Evolutionary conservation across 2,888 invertebrate genomes (phyloP), one percentile per base, ranked within the genome.

Genomic region (Alsophila aescularia): DNA sequence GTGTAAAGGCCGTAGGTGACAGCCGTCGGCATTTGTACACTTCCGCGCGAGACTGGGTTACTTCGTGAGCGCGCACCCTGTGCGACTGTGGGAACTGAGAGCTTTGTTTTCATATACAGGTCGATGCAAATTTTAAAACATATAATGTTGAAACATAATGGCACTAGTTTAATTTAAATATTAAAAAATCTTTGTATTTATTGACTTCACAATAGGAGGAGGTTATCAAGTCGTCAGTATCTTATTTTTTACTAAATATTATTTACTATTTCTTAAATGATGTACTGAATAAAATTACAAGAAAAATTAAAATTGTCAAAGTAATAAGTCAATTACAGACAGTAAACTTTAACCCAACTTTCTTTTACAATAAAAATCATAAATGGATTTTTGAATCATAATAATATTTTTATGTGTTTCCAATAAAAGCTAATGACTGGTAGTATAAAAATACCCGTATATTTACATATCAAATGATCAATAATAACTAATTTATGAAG

Each of bases 41-140:
- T 88, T 89, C 89, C 88, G 85, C 73, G 79, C 83, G 78, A 81
- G 79, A 83, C 81, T 84, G 77, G 87, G 86, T 85, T 85, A 87
- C 73, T 83, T 90, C 90, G 90, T 90, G 90, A 86, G 77, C 77
- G 79, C 83, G 79, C 88, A 88, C 85, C 85, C 87, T 84, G 83
- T 83, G 81, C 76, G 85, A 87, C 86, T 90, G 90, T 90, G 90
- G 90, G 90, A 90, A 90, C 83, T 73, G 69, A 77, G 69, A 75
- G 74, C 81, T 84, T 85, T 83, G 82, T 82, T 72, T 70, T 62
- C 61, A 60, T 75, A 75, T 82, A 87, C 79, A 82, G 81, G 68
- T 8, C 84, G 41, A 57, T 15, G 24, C 31, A 40, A 45, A 45
- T 8, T 16, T n/a, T 37, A n/a, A 43, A 49, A 24, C 40, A n/a